A percentile compares a stretch with the other conserved stretches of the same genome.
Conservation (phyloP, 1,140 invertebrate species). For the Ceratoteleas bidentatus region DNA sequence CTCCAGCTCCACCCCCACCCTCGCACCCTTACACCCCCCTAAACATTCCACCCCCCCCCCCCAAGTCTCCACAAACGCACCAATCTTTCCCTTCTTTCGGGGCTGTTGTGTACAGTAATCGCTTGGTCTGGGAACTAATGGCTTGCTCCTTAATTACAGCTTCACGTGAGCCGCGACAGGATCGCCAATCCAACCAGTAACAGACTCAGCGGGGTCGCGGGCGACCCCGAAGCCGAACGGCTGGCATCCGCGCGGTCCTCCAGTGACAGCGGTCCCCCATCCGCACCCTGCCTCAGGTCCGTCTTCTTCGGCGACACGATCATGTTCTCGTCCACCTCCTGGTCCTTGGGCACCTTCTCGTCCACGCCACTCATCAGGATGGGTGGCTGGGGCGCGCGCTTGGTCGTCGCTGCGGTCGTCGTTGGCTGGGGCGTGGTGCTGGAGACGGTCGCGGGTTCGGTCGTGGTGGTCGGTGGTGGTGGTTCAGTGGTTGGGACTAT, state of each 20-base stretch:
- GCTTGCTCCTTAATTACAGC: constrained; percentile 31
- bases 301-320: constrained; percentile 72
- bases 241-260: constrained; percentile 71
- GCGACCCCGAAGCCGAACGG: constrained; percentile 7
- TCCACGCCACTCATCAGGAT: constrained; percentile 55
- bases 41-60: too few species aligned
- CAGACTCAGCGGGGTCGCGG: constrained; percentile 40
- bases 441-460: constrained; percentile 81
- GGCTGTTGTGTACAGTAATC: neutral
- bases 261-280: constrained; percentile 73
- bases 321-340: constrained; percentile 72
- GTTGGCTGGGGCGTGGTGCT: constrained; percentile 75
- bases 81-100: too few species aligned
- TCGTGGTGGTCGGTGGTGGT: constrained; percentile 86
- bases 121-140: constrained; percentile 58
- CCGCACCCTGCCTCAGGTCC: constrained; percentile 73
- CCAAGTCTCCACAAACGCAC: too few species aligned
- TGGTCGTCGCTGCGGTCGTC: constrained; percentile 31
- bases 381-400: constrained; percentile 49
- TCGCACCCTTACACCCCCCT: too few species aligned
- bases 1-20: too few species aligned
- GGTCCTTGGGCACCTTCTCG: constrained; percentile 40
- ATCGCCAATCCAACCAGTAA: constrained; percentile 48
- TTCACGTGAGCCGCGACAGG: constrained; percentile 75
- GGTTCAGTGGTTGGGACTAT: constrained; percentile 89